Evolutionary conservation across 2,113 vertebrate genomes (phyloP).

Genomic region (Hypanus sabinus): DNA sequence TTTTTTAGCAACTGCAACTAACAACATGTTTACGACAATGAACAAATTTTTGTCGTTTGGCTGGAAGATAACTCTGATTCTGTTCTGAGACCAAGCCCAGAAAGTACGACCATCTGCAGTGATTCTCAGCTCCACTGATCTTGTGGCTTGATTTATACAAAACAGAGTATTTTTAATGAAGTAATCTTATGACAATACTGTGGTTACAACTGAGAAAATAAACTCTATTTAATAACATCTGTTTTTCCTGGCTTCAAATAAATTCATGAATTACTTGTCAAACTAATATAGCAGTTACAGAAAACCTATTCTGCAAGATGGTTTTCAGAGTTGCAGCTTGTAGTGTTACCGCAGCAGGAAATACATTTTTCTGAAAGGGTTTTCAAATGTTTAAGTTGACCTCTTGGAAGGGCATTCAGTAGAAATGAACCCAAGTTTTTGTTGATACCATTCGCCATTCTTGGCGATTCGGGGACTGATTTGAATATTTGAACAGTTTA

Average conservation of each 20-base stretch:
- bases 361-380: background rate
- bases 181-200: background rate
- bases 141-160: background rate
- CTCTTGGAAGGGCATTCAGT: background rate
- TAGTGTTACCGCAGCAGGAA: background rate
- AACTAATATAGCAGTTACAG: background rate
- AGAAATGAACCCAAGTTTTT: background rate
- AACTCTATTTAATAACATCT: background rate
- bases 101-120: background rate
- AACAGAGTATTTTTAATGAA: background rate
- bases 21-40: background rate
- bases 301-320: background rate
- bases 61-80: constrained; percentile 4
- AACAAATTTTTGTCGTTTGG: constrained; percentile 23
- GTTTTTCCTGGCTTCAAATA: background rate
- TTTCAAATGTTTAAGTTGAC: background rate
- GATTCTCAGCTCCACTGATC: background rate
- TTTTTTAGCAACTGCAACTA: background rate
- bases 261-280: background rate
- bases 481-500: background rate
- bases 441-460: background rate
- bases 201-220: constrained; percentile 23
- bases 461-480: background rate
- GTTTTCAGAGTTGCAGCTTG: background rate
- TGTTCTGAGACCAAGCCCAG: background rate